These are phyloP conservation scores for Rhinophrynus dorsalis DNA, from an alignment of 2,797 vertebrate genomes.

Conservation along the genomic window DNA sequence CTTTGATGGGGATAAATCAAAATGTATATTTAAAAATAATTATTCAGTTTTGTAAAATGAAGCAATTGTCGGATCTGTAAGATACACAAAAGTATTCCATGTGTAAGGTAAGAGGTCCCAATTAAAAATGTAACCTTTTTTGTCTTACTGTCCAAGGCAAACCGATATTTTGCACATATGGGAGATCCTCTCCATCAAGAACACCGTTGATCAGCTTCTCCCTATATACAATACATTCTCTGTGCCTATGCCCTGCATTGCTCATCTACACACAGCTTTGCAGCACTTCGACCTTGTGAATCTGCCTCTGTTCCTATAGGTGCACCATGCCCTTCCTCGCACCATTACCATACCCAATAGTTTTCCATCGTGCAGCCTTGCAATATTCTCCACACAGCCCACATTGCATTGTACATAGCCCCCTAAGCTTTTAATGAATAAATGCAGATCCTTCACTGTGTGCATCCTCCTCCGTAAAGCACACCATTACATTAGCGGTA, in stretches of 20 bases:
- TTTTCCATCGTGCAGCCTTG: constrained; percentile 17
- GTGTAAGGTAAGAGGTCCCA: too few species aligned
- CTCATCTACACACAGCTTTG: constrained; percentile 21
- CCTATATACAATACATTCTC: neutral
- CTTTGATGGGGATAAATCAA: too few species aligned
- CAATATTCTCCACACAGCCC: constrained; percentile 1
- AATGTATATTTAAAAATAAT: too few species aligned
- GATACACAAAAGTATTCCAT: too few species aligned
- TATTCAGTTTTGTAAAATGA: too few species aligned
- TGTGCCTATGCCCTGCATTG: neutral
- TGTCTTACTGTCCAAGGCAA: too few species aligned
- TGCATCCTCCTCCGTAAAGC: neutral
- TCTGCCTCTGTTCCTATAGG: neutral
- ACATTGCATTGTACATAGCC: constrained; percentile 23
- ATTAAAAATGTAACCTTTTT: too few species aligned
- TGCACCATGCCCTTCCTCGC: constrained; percentile 20
- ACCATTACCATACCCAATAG: neutral
- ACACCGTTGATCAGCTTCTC: too few species aligned
- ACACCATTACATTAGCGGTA: too few species aligned
- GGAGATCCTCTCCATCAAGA: too few species aligned
- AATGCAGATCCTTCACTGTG: neutral
- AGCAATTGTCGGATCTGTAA: too few species aligned
- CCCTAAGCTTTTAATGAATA: neutral
- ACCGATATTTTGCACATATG: too few species aligned
- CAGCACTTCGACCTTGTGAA: constrained; percentile 32